Percentiles rank a stretch among this genome's conserved stretches.
Evolutionary conservation across 2,888 invertebrate genomes (phyloP).

Genomic region (Gastrophysa polygoni): DNA sequence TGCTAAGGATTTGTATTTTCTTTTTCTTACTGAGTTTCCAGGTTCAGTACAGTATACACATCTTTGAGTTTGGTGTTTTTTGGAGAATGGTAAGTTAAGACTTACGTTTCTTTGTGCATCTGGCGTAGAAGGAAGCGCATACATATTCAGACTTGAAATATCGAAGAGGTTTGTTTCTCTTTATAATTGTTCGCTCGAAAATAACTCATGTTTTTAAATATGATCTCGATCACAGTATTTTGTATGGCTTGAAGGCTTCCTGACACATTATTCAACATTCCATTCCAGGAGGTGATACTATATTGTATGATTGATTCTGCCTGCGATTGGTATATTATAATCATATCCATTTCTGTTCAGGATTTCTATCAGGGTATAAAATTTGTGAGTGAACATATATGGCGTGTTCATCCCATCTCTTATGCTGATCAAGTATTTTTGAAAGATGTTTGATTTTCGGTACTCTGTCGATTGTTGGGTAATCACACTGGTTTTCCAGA

Average conservation of each 20-base stretch:
- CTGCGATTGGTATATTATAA: background rate
- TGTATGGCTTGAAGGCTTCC: background rate
- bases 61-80: no score
- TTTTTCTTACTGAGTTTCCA: no score
- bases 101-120: no score
- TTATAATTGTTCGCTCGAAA: background rate
- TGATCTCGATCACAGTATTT: background rate
- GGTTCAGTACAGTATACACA: no score
- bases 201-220: background rate
- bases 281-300: background rate
- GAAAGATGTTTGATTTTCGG: background rate
- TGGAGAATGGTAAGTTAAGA: no score
- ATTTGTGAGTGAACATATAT: background rate
- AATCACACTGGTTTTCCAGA: no score
- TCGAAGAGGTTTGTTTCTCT: background rate
- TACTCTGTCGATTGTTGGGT: background rate
- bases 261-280: background rate
- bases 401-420: background rate
- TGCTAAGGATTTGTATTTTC: no score
- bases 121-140: no score
- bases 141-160: no score
- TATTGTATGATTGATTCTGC: background rate
- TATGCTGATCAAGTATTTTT: background rate
- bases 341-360: background rate
- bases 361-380: background rate